These are phyloP conservation scores for Craniophora ligustri DNA, from an alignment of 2,888 invertebrate genomes.

Conservation along the genomic window DNA sequence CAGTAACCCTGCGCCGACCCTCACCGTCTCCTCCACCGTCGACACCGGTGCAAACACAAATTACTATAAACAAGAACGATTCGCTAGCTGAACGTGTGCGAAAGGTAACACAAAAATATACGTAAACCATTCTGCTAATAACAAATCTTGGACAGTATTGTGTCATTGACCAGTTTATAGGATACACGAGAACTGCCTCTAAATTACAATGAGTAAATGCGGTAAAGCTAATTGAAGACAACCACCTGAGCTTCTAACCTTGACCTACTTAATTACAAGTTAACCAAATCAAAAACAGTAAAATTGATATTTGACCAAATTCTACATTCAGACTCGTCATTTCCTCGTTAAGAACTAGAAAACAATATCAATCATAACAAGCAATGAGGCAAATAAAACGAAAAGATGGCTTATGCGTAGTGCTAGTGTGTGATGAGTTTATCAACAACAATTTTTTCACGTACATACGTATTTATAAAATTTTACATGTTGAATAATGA, in stretches of 20 bases:
- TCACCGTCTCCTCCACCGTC: slow-evolving; percentile 85
- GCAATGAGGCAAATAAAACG: too few species aligned
- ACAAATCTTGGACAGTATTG: too few species aligned
- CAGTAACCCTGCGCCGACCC: slow-evolving; percentile 85
- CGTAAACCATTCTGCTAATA: too few species aligned
- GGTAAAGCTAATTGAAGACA: too few species aligned
- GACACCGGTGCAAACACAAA: slow-evolving; percentile 77
- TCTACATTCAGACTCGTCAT: too few species aligned
- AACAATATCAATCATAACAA: too few species aligned
- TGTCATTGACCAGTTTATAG: too few species aligned
- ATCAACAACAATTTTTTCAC: slow-evolving; percentile 6
- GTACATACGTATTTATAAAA: slow-evolving; percentile 17
- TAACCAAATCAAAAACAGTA: too few species aligned
- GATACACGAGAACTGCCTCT: too few species aligned
- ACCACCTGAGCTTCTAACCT: slow-evolving; percentile 15
- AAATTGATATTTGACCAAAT: too few species aligned
- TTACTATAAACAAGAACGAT: slow-evolving; percentile 91
- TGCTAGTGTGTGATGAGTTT: slow-evolving; percentile 2
- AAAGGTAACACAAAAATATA: slow-evolving; percentile 81
- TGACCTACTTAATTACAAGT: slow-evolving; percentile 19
- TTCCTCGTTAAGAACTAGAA: too few species aligned
- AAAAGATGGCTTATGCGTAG: slow-evolving; percentile 6
- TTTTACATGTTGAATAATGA: slow-evolving; percentile 39
- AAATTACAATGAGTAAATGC: too few species aligned
- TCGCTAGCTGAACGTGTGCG: slow-evolving; percentile 91